Conservation (phyloP, 2,113 vertebrate genomes). For the Danionella cerebrum region DNA sequence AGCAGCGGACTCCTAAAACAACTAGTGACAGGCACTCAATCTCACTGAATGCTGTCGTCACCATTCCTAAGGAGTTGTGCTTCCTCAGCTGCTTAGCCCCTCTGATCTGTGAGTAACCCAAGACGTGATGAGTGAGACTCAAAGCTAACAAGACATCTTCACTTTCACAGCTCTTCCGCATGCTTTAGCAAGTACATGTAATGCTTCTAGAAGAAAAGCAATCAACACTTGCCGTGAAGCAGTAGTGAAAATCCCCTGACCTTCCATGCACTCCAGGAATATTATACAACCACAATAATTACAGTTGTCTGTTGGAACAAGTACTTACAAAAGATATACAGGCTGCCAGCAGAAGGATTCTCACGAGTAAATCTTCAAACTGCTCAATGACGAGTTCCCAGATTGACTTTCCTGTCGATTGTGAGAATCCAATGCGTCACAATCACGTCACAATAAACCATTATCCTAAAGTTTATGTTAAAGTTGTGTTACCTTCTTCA, state of each 20-base stretch:
- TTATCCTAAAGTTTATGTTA: neutral
- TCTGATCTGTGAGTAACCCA: constrained; percentile 43
- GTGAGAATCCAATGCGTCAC: constrained; percentile 8
- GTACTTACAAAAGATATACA: constrained; percentile 99
- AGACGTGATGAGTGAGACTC: constrained; percentile 37
- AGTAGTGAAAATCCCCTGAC: neutral
- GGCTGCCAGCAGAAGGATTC: constrained; percentile 94
- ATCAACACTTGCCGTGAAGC: neutral
- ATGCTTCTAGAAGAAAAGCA: neutral
- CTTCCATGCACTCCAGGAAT: neutral
- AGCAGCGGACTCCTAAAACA: constrained; percentile 24
- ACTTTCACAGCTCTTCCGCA: constrained; percentile 13
- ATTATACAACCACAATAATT: neutral
- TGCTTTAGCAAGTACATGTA: neutral
- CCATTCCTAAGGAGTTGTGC: constrained; percentile 55
- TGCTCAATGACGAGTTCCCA: constrained; percentile 94
- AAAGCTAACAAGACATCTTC: constrained; percentile 46
- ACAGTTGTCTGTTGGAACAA: neutral
- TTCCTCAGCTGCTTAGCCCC: constrained; percentile 54
- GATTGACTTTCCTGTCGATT: constrained; percentile 86
- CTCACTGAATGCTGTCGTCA: constrained; percentile 54
- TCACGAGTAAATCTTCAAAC: constrained; percentile 96
- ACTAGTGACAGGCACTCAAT: constrained; percentile 54
- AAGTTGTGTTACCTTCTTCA: constrained; percentile 79
- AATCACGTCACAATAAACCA: neutral